Base-by-base conservation (phyloP, 2,113 vertebrate genomes). In the Passer domesticus region DNA sequence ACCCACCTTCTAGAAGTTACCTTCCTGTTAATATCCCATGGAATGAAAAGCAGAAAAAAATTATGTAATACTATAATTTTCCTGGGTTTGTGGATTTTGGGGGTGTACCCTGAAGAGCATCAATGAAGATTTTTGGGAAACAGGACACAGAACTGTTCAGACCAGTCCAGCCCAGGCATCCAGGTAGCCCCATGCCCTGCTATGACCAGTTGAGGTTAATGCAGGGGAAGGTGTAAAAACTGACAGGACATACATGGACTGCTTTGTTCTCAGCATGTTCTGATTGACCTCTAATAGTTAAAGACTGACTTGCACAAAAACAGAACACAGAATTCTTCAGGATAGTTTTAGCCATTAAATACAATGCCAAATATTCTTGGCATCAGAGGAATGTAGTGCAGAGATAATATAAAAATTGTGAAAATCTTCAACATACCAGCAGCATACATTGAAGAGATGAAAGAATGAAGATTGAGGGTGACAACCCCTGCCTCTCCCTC, bases 371-470 rank as follows among this genome's bases (percentile, higher is more conserved):
- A 78, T 87, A 95, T 82, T 83, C 69, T 78, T 82, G 83, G 56
- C 81, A 93, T 93, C 86, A 87, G 62, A 90, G 69, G 94, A 96
- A 96, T 87, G 90, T 64, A 93, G 86, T 0, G 0, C 41, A 75
- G 62, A 92, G 85, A 82, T 90, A 93, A 93, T 14, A 19, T 7
- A 46, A 95, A 94, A 92, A 89, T 22, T 66, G 88, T 90, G 77
- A 94, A 93, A 83, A 77, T 78, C 88, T 77, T 89, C 69, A 82
- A n/a, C 74, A 44, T 64, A 47, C 33, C 79, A 75, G 43, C 66
- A 94, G 83, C 87, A 75, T 64, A 27, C 37, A 75, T 1, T 35
- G 69, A 63, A 80, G 25, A 60, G 52, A 83, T 52, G 77, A 83
- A 95, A 86, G 92, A 90, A 89, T 28, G 83, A 96, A 92, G 70